Conservation (phyloP, 1,140 invertebrate species). For the Drosophila kohkoa region DNA sequence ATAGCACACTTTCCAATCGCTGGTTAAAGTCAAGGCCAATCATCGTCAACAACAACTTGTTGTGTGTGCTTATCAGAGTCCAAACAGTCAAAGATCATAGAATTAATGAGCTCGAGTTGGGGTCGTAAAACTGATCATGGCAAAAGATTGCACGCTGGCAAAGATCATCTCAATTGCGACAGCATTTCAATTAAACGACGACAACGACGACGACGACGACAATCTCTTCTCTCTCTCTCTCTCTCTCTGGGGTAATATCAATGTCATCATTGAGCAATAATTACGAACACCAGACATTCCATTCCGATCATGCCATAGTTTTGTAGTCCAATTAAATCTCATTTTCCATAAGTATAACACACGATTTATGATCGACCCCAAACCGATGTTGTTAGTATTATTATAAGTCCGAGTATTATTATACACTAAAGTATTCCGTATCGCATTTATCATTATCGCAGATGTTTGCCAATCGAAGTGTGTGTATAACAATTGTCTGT, state of each 20-base stretch:
- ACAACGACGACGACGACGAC: not conserved
- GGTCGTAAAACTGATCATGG: slow-evolving; percentile 13
- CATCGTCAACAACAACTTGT: slow-evolving; percentile 13
- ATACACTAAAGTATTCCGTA: slow-evolving; percentile 59
- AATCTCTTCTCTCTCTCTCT: not conserved
- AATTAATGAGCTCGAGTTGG: slow-evolving; percentile 8
- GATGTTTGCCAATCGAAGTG: slow-evolving; percentile 17
- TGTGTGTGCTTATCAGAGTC: slow-evolving; percentile 25
- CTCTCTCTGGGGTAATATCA: slow-evolving; percentile 44
- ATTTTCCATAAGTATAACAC: slow-evolving; percentile 71
- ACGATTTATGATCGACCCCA: slow-evolving; percentile 64
- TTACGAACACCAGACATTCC: slow-evolving; percentile 15
- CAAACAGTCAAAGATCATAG: slow-evolving; percentile 10
- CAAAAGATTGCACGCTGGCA: slow-evolving; percentile 25
- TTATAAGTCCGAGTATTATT: slow-evolving; percentile 41
- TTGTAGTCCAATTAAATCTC: slow-evolving; percentile 59
- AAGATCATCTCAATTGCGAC: slow-evolving; percentile 39
- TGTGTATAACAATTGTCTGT: slow-evolving; percentile 65
- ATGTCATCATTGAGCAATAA: slow-evolving; percentile 69
- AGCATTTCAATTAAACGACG: slow-evolving; percentile 54
- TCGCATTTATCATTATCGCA: slow-evolving; percentile 39
- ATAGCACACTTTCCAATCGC: not conserved
- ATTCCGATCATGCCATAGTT: slow-evolving; percentile 64
- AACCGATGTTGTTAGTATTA: slow-evolving; percentile 57
- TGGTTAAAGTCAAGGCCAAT: slow-evolving; percentile 2